phyloP scores from a whole-genome alignment of 2,888 invertebrate species.

The Agrilus cyanescens region DNA sequence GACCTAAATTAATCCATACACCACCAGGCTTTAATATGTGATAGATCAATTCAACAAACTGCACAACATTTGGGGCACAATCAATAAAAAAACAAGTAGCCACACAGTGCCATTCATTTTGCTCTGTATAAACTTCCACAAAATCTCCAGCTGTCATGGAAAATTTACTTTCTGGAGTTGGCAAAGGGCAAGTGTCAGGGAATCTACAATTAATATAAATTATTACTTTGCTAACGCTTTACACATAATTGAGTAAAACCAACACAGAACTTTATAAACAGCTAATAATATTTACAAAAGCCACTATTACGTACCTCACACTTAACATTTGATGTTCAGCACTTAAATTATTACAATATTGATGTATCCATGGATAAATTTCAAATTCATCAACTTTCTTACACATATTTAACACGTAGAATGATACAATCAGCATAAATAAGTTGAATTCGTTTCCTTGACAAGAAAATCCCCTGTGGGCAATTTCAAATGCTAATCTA shows the following conservation, averaged over 20 bases:
- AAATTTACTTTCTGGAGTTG: conserved; percentile 55
- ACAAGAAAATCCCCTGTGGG: conserved; percentile 76
- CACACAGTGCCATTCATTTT: conserved; percentile 78
- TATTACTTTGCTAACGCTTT: neutral
- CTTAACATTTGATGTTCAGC: conserved; percentile 69
- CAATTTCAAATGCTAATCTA: conserved; percentile 87
- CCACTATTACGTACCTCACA: conserved; percentile 34
- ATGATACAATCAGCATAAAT: conserved; percentile 94
- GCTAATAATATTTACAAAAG: neutral
- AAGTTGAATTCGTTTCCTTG: conserved; percentile 97
- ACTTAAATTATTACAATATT: conserved; percentile 79
- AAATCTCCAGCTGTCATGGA: conserved; percentile 98
- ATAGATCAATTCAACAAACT: conserved; percentile 88
- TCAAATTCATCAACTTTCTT: conserved; percentile 59
- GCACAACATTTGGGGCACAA: conserved; percentile 92
- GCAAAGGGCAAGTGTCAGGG: conserved; percentile 77
- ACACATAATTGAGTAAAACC: no score
- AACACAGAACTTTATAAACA: no score
- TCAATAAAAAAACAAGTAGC: conserved; percentile 98
- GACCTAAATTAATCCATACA: conserved; percentile 82
- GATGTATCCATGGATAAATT: conserved; percentile 92
- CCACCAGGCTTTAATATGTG: conserved; percentile 83
- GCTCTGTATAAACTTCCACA: conserved; percentile 68
- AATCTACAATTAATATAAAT: conserved; percentile 40
- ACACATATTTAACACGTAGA: conserved; percentile 87